Percentiles rank a stretch among this genome's conserved stretches.
Conservation (phyloP, 2,888 invertebrate genomes). For the Lochmaea crataegi region DNA sequence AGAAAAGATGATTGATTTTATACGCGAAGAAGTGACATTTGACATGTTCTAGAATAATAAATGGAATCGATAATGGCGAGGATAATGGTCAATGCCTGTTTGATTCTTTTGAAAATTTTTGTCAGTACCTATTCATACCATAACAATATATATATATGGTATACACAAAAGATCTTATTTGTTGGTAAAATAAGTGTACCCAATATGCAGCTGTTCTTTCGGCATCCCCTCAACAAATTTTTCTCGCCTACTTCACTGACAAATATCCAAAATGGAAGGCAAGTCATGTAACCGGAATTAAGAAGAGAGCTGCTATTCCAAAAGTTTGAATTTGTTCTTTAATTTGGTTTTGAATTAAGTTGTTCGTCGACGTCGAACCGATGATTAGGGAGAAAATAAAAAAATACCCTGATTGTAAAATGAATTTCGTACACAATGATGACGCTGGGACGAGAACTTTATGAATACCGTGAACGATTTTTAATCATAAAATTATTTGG, state of each 20-base stretch:
- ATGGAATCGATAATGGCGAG: too few relatives aligned
- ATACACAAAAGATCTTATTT: too few relatives aligned
- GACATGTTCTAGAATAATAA: too few relatives aligned
- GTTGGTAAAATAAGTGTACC: too few relatives aligned
- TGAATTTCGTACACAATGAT: background rate
- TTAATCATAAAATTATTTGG: background rate
- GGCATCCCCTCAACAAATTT: too few relatives aligned
- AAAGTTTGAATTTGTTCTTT: constrained; percentile 34
- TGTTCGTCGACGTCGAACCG: constrained; percentile 18
- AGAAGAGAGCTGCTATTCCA: constrained; percentile 21
- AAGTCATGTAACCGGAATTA: constrained; percentile 28
- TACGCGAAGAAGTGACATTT: too few relatives aligned
- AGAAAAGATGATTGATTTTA: too few relatives aligned
- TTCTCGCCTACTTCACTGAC: background rate
- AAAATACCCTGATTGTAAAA: constrained; percentile 10
- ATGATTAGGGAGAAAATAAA: constrained; percentile 21
- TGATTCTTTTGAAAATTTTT: too few relatives aligned
- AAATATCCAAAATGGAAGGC: constrained; percentile 11
- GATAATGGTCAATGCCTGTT: too few relatives aligned
- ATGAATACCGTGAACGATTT: background rate
- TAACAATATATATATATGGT: too few relatives aligned
- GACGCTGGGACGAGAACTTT: constrained; percentile 7
- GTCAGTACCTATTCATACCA: too few relatives aligned
- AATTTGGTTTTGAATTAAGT: constrained; percentile 32
- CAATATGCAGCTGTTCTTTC: too few relatives aligned